Evolutionary conservation across 2,113 vertebrate species (phyloP), one percentile per base, ranked within the genome.

Genomic region (Notarius quadriscutis): DNA sequence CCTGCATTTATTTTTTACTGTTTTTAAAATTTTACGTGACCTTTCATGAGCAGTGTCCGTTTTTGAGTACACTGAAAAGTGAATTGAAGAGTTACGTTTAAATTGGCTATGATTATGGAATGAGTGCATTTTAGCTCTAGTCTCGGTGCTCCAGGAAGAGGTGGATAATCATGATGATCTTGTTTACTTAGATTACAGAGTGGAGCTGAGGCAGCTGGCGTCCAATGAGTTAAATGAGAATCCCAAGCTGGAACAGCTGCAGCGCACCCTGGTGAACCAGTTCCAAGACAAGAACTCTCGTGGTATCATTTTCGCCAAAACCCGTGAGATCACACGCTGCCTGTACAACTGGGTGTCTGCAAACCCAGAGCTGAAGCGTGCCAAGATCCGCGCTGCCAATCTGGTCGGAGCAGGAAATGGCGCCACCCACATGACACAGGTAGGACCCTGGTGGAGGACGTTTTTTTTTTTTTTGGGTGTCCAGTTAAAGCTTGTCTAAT

Each of bases 371-470:
- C 93, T 98, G 60, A 0, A 18, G 0, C 14, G 15, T 0, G 86
- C 94, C 0, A 92, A 94, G 72, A 91, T 99, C 91, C 93, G 90
- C 12, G 93, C 97, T 0, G 94, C 94, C 0, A 78, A 95, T 80
- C 86, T 99, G 60, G 97, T 86, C 0, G 98, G 98, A 0, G 89
- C 96, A 0, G 96, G 98, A 90, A 96, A 88, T 83, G 96, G 96
- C 90, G 89, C 17, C 83, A 89, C 74, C 80, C 94, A 95, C 90
- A 99, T 99, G 98, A 98, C 97, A 0, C 97, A 96, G 96, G 98
- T 97, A 91, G 84, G 84, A 60, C 4, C 48, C 1, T 14, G n/a
- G 72, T 58, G 15, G 48, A 30, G n/a, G 18, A 69, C 1, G n/a
- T n/a, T n/a, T n/a, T n/a, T n/a, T n/a, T n/a, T n/a, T n/a, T n/a